Conservation (phyloP, 2,797 vertebrate genomes). For the Pseudocheirus occidentalis region DNA sequence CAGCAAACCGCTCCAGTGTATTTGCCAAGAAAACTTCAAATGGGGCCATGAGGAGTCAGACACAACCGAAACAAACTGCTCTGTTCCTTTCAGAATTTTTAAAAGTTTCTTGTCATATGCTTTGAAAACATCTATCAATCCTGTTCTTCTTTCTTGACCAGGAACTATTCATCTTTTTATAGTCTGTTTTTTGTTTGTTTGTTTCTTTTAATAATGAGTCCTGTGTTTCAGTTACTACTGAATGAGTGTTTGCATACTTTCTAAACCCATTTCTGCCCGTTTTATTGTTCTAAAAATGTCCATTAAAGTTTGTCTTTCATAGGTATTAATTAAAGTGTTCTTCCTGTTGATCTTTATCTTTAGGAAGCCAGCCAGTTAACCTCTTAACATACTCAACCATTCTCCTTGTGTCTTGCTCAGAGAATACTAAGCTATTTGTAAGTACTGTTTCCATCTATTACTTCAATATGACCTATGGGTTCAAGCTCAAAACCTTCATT, state of each 20-base stretch:
- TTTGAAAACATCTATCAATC: not conserved
- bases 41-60: not conserved
- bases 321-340: not conserved
- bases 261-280: not conserved
- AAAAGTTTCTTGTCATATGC: not conserved
- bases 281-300: not conserved
- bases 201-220: not conserved
- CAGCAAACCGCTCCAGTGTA: not conserved
- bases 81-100: not conserved
- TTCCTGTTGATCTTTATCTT: not conserved
- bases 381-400: not conserved
- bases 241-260: not conserved
- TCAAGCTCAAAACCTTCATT: not conserved
- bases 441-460: not conserved
- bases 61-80: not conserved
- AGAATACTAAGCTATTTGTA: not conserved
- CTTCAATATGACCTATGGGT: not conserved
- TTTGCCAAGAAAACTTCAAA: not conserved
- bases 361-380: not conserved
- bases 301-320: not conserved
- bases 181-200: not conserved
- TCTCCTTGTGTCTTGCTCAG: not conserved
- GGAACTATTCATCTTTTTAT: not conserved
- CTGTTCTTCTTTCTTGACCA: not conserved
- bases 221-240: not conserved